phyloP scores from a whole-genome alignment of 2,113 vertebrate species.

The Entomyzon cyanotis region DNA sequence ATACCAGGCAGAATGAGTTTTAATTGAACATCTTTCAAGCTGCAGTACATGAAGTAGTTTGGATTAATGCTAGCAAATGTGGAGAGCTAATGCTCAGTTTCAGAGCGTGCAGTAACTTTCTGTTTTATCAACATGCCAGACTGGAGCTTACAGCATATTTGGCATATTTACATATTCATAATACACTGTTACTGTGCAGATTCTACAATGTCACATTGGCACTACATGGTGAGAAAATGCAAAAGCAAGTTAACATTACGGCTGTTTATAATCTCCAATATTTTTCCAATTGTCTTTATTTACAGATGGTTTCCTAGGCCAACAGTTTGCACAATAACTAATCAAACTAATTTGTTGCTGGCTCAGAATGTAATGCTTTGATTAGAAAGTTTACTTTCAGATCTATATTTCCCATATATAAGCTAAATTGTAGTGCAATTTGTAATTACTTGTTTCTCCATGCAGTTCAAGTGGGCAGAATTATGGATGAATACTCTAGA shows the following conservation, averaged over 20 bases:
- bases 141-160: constrained; percentile 46
- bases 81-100: constrained; percentile 46
- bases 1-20: constrained; percentile 57
- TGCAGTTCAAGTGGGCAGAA: neutral
- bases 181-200: constrained; percentile 16
- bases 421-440: neutral
- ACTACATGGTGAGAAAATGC: neutral
- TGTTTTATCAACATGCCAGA: constrained; percentile 61
- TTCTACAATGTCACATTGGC: constrained; percentile 28
- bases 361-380: neutral
- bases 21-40: constrained; percentile 66
- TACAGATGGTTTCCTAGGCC: neutral
- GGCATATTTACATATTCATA: constrained; percentile 61
- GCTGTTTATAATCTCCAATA: neutral
- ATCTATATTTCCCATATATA: neutral
- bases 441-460: neutral
- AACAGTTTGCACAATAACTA: neutral
- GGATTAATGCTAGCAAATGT: constrained; percentile 58
- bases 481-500: neutral
- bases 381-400: constrained; percentile 7
- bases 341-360: neutral
- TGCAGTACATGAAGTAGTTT: neutral
- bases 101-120: constrained; percentile 24
- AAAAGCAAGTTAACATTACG: neutral
- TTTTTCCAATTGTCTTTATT: constrained; percentile 8